phyloP scores from a whole-genome alignment of 2,113 vertebrate genomes.

The Eptesicus fuscus region DNA sequence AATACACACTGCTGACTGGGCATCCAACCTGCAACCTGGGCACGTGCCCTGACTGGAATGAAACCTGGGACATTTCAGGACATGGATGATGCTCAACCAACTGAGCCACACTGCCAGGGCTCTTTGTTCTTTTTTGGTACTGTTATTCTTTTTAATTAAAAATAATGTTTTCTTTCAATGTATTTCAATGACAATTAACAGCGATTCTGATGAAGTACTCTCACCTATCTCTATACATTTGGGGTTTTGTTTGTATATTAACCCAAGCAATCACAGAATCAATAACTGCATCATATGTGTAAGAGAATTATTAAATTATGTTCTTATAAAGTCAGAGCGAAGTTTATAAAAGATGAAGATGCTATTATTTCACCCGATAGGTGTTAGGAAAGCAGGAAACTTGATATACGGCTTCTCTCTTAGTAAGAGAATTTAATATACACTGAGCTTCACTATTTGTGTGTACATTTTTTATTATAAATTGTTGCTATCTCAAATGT shows the following conservation, averaged over 20 bases:
- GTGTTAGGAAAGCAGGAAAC: not conserved
- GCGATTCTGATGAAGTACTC: constrained; percentile 39
- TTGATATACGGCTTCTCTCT: constrained; percentile 23
- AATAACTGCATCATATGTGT: constrained; percentile 66
- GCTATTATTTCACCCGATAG: constrained; percentile 54
- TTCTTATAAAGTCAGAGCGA: constrained; percentile 43
- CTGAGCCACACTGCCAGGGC: too few relatives aligned
- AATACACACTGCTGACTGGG: too few relatives aligned
- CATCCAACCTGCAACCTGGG: too few relatives aligned
- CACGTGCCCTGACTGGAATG: too few relatives aligned
- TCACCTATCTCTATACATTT: not conserved
- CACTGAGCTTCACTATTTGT: constrained; percentile 1
- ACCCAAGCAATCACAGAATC: constrained; percentile 45
- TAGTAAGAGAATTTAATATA: constrained; percentile 52
- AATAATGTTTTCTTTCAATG: constrained; percentile 34
- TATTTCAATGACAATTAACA: constrained; percentile 63
- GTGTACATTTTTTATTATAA: not conserved
- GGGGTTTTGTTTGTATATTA: not conserved
- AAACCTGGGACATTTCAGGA: too few relatives aligned
- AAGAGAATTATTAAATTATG: constrained; percentile 54
- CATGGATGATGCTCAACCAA: too few relatives aligned
- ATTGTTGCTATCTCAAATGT: constrained; percentile 19
- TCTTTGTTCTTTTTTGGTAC: too few relatives aligned
- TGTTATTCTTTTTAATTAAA: not conserved
- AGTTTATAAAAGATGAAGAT: constrained; percentile 24